Percentiles rank a stretch among this genome's conserved stretches.
These are phyloP conservation scores for Hydra vulgaris DNA, from an alignment of 30 jellyfish, hydroid and myxozoan species.

Conservation along the genomic window DNA sequence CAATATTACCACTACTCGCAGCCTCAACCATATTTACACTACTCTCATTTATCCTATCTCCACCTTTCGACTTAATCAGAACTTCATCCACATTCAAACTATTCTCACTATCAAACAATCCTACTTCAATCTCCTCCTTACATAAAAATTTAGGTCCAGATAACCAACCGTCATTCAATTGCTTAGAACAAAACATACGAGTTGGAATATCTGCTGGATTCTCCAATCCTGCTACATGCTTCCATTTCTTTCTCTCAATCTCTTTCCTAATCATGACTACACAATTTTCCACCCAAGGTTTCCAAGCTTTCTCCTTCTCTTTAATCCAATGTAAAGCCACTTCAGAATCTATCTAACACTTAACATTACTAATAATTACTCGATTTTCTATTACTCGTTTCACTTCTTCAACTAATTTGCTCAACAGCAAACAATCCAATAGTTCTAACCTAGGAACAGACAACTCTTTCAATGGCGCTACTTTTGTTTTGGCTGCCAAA, in stretches of 20 bases:
- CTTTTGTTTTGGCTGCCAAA: conserved; percentile 41
- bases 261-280: no score
- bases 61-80: background rate
- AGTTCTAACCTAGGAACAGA: conserved; percentile 55
- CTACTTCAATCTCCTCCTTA: no score
- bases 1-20: no score
- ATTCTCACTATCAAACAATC: no score
- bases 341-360: no score
- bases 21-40: no score
- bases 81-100: background rate
- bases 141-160: no score
- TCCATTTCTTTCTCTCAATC: conserved; percentile 23
- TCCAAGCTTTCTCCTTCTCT: no score
- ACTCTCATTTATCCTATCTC: background rate
- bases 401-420: conserved; percentile 29
- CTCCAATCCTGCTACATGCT: conserved; percentile 16
- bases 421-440: conserved; percentile 43
- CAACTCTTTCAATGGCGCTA: conserved; percentile 27
- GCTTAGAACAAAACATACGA: background rate
- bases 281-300: no score
- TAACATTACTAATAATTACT: no score
- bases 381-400: conserved; percentile 26
- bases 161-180: conserved; percentile 14
- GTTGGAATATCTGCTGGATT: conserved; percentile 45
- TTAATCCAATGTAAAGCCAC: no score